Percentiles rank a stretch among this genome's conserved stretches.
phyloP scores from a whole-genome alignment of 53 echinoderm and acorn worm species.

The Crossaster papposus region DNA sequence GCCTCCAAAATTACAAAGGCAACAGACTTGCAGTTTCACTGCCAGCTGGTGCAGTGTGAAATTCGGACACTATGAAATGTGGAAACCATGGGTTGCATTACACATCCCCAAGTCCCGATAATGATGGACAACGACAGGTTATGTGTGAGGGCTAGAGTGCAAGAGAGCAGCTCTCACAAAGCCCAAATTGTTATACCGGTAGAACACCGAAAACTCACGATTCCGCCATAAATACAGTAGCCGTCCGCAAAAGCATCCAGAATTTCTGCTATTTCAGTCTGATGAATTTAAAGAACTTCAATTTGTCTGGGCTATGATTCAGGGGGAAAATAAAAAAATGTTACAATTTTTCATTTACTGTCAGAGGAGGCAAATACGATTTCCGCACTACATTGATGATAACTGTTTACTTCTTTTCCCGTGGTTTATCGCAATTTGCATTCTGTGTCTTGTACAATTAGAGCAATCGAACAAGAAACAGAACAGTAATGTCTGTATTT shows the following conservation, averaged over 20 bases:
- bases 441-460: not conserved
- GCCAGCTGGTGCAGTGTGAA: no score
- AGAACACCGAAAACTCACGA: not conserved
- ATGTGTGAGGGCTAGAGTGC: not conserved
- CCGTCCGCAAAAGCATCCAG: not conserved
- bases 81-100: no score
- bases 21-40: no score
- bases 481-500: conserved; percentile 10
- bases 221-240: not conserved
- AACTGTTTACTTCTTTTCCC: not conserved
- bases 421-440: not conserved
- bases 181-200: not conserved
- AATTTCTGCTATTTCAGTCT: not conserved
- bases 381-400: no score
- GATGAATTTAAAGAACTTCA: not conserved
- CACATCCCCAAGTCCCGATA: no score
- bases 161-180: not conserved
- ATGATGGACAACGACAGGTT: not conserved
- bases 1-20: no score
- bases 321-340: not conserved
- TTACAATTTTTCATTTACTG: not conserved
- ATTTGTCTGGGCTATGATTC: not conserved
- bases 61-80: no score
- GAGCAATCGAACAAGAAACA: not conserved
- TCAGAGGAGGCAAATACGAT: not conserved